phyloP scores from a whole-genome alignment of 1,140 invertebrate species.

The Solenopsis fugax region DNA sequence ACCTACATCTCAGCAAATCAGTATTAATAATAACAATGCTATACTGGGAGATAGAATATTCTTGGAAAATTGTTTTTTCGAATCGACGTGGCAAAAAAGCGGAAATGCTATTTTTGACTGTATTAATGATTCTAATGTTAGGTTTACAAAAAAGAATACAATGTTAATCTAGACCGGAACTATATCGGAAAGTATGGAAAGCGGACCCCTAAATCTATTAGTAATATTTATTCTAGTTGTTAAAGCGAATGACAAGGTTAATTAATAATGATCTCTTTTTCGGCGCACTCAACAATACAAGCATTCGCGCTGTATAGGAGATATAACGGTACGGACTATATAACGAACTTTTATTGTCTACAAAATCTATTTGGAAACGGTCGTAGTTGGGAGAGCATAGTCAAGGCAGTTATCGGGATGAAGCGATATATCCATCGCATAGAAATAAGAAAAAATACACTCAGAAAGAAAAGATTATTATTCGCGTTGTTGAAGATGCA shows the following conservation, averaged over 20 bases:
- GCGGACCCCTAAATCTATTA: constrained; percentile 70
- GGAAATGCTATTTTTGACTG: constrained; percentile 36
- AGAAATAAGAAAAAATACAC: constrained; percentile 42
- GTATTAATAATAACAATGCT: constrained; percentile 65
- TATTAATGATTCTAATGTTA: constrained; percentile 77
- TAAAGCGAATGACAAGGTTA: background rate
- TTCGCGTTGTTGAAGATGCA: constrained; percentile 68
- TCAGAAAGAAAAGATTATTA: constrained; percentile 66
- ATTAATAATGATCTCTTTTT: constrained; percentile 70
- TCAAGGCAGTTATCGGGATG: background rate
- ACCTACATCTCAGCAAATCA: constrained; percentile 47
- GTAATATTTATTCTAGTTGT: constrained; percentile 79
- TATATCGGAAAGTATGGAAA: constrained; percentile 76
- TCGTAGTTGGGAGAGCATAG: constrained; percentile 9
- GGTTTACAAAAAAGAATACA: constrained; percentile 64
- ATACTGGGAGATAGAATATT: constrained; percentile 7
- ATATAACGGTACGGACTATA: background rate
- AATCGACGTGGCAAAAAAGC: constrained; percentile 9
- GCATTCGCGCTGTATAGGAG: background rate
- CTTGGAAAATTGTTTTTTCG: constrained; percentile 5
- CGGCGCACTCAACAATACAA: constrained; percentile 46
- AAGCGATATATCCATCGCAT: background rate
- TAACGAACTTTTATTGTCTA: constrained; percentile 29
- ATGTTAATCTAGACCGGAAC: constrained; percentile 60
- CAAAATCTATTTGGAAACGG: constrained; percentile 58